Conservation (phyloP, 2,113 vertebrate genomes). For the Pelecanoides urinatrix region DNA sequence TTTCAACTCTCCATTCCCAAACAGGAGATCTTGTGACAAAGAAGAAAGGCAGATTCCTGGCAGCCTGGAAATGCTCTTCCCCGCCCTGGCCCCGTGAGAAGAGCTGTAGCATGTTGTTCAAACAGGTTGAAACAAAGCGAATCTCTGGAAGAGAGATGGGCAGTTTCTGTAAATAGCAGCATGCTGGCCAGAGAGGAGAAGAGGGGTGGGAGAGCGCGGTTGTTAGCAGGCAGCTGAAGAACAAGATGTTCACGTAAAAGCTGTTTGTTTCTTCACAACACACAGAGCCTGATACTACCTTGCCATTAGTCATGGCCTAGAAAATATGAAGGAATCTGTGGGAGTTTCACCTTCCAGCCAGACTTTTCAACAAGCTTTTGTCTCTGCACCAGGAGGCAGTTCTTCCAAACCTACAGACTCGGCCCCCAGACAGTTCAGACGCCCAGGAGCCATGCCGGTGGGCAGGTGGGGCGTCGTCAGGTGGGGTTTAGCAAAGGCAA, state of each 20-base stretch:
- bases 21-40: constrained; percentile 30
- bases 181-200: not conserved
- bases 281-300: not conserved
- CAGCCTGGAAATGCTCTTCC: not conserved
- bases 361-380: not conserved
- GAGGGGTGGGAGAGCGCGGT: not conserved
- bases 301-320: not conserved
- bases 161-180: constrained; percentile 51
- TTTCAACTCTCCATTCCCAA: constrained; percentile 57
- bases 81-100: not conserved
- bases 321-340: not conserved
- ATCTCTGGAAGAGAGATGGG: not conserved
- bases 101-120: constrained; percentile 49
- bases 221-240: not conserved
- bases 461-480: not conserved
- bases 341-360: not conserved
- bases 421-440: not conserved
- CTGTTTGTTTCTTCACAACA: not conserved
- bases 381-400: not conserved
- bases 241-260: constrained; percentile 27
- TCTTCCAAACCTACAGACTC: not conserved
- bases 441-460: not conserved
- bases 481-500: not conserved
- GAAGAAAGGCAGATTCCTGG: constrained; percentile 15
- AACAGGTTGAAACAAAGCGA: constrained; percentile 58